Base-by-base conservation (phyloP, 1,140 invertebrate genomes). In the Cydia splendana region DNA sequence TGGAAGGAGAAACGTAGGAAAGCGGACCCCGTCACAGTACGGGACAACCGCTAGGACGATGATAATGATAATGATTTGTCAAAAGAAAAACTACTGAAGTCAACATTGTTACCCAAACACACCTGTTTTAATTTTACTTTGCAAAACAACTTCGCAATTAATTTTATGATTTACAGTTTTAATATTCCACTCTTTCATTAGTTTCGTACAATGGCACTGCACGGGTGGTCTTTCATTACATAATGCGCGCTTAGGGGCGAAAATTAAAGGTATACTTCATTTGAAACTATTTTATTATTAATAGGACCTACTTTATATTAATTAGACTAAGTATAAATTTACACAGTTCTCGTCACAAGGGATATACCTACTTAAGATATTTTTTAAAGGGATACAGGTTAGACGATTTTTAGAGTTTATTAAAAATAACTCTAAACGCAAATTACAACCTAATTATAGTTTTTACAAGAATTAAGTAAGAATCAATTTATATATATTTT, bases 161-260 rank as follows among this genome's bases (percentile, higher is more conserved):
- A 69, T 38, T 69, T 69, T 69, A 20, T 38, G 30, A 38, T 69
- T 69, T 69, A 69, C 30, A 38, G 30, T 38, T 69, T 38, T 38
- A 69, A 15, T 69, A n/a, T 13, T 67, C 0, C 57, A 30, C 65
- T 34, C 13, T 15, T 34, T 69, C 28, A 34, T 69, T 69, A 69
- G 65, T 69, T n/a, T 15, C 12, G n/a, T 9, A 69, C 15, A 69
- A 34, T n/a, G 30, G 28, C 5, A 69, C 24, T 20, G n/a, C 65
- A n/a, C 65, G 34, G 65, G 30, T 38, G 65, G 30, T 38, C 2
- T 69, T 38, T 69, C 12, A 69, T 69, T n/a, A 15, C 6, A 65
- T 65, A 30, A 28, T 18, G 53, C 5, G 53, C 4, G 53, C 7
- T 57, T 57, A n/a, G n/a, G 53, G 15, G 53, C 53, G 6, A 18